Evolutionary conservation across 2,113 vertebrate species (phyloP).

Genomic region (Cyanocitta stelleri): DNA sequence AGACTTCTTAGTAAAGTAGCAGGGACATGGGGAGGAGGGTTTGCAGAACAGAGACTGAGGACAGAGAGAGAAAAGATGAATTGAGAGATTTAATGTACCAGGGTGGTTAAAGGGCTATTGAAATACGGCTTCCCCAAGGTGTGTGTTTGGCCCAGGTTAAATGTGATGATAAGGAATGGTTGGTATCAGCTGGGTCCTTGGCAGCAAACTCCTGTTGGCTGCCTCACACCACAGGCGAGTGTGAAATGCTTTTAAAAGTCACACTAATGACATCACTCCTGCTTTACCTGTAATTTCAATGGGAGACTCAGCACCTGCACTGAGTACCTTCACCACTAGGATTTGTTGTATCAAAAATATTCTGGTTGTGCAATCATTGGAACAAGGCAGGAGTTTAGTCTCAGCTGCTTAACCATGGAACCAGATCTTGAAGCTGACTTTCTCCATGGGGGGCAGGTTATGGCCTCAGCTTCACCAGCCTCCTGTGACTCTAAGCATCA

Average conservation of each 20-base stretch:
- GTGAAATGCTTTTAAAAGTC: neutral
- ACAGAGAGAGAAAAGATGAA: conserved; percentile 39
- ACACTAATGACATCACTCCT: neutral
- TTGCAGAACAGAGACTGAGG: neutral
- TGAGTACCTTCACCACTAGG: neutral
- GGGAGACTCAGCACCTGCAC: neutral
- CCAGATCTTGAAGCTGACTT: neutral
- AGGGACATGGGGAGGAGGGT: neutral
- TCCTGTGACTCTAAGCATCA: neutral
- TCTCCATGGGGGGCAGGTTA: neutral
- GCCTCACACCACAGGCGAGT: neutral
- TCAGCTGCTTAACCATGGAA: neutral
- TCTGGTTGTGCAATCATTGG: neutral
- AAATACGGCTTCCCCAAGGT: neutral
- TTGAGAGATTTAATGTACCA: conserved; percentile 19
- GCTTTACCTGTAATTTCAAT: neutral
- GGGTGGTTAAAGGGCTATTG: neutral
- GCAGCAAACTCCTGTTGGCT: neutral
- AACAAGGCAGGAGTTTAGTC: neutral
- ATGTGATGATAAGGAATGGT: neutral
- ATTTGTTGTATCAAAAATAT: neutral
- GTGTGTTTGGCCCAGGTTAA: neutral
- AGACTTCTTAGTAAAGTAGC: conserved; percentile 22
- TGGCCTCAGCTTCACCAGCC: neutral
- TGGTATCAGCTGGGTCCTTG: neutral